Conservation (phyloP, 2,888 invertebrate species). For the Agrotis exclamationis region DNA sequence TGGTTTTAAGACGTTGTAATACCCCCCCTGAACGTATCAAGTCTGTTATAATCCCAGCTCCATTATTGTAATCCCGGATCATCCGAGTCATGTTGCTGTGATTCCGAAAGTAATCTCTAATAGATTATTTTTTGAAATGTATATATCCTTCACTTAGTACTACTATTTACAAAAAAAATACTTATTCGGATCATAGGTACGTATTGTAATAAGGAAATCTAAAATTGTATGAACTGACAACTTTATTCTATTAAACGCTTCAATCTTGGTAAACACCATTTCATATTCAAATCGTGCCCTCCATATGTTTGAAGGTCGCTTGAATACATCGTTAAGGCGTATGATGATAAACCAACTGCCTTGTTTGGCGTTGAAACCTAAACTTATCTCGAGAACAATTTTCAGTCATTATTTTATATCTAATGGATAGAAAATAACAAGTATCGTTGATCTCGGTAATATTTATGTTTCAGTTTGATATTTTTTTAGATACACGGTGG, state of each 20-base stretch:
- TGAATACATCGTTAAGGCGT: slow-evolving; percentile 2
- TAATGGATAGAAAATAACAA: not conserved
- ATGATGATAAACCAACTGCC: slow-evolving; percentile 2
- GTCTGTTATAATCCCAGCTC: no score
- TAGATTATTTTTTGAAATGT: no score
- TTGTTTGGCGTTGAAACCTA: not conserved
- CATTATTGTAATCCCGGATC: no score
- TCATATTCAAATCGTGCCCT: slow-evolving; percentile 20
- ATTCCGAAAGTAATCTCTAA: no score
- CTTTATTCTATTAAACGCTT: not conserved
- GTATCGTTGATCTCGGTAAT: no score
- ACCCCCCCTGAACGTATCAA: no score
- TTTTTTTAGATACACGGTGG: no score
- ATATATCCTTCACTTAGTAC: no score
- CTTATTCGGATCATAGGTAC: not conserved
- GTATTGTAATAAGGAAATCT: not conserved
- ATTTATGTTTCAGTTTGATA: no score
- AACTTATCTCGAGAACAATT: not conserved
- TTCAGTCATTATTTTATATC: not conserved
- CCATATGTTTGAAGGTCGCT: slow-evolving; percentile 6
- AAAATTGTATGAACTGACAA: not conserved
- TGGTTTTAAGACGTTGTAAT: no score
- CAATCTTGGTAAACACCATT: slow-evolving; percentile 12
- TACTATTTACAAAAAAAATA: no score
- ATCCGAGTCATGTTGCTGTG: no score